Percentiles rank a stretch among this genome's conserved stretches.
Conservation (phyloP, 2,888 invertebrate species). For the Carpatolechia fugitivella region DNA sequence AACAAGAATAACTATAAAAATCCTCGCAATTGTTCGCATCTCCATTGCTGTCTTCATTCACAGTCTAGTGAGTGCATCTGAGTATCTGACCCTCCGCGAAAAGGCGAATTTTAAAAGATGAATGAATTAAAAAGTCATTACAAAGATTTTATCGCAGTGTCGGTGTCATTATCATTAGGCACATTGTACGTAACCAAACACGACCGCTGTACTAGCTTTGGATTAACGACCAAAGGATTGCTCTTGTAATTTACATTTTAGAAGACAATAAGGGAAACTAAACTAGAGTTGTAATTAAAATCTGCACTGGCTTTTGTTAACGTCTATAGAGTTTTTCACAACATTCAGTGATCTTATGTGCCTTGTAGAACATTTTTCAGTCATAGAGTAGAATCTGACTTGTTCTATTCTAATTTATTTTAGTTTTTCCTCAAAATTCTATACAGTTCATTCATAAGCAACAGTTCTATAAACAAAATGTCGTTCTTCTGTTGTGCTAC, state of each 20-base stretch:
- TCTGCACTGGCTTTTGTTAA: not conserved
- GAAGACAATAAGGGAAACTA: not conserved
- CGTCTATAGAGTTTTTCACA: too few species aligned
- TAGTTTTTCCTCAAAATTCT: too few species aligned
- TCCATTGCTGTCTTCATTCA: too few species aligned
- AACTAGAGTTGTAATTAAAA: constrained; percentile 1
- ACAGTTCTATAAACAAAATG: too few species aligned
- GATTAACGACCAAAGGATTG: constrained; percentile 49
- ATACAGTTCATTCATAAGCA: too few species aligned
- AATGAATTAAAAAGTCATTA: constrained; percentile 44
- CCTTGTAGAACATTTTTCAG: too few species aligned
- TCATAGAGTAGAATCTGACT: too few species aligned
- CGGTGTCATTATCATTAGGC: constrained; percentile 45
- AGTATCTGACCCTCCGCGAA: not conserved
- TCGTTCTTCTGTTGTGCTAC: too few species aligned
- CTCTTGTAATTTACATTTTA: constrained; percentile 38
- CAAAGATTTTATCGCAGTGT: constrained; percentile 47
- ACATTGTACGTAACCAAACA: constrained; percentile 52
- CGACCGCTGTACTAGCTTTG: constrained; percentile 40
- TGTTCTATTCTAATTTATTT: too few species aligned
- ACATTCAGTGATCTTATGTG: too few species aligned
- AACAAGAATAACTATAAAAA: not conserved
- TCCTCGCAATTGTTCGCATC: not conserved
- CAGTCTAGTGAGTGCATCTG: not conserved
- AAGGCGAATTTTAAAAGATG: constrained; percentile 14